Percentiles rank a stretch among this genome's conserved stretches.
These are phyloP conservation scores for Carcina quercana DNA, from an alignment of 2,888 invertebrate genomes.

Conservation along the genomic window DNA sequence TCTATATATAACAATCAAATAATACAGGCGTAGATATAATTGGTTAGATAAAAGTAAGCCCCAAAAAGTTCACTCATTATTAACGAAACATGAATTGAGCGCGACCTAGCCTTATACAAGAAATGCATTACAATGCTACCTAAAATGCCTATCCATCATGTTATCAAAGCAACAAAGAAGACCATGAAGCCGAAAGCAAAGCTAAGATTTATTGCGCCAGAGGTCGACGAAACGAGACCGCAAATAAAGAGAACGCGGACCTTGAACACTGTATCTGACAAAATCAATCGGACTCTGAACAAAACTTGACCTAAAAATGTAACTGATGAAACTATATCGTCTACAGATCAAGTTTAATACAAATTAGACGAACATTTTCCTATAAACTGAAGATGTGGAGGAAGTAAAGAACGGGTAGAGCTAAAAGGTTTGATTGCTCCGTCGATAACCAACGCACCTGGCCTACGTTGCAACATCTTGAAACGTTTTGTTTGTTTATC, in stretches of 20 bases:
- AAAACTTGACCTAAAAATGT: constrained; percentile 67
- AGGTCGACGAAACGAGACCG: constrained; percentile 69
- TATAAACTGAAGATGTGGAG: background rate
- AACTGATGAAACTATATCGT: constrained; percentile 11
- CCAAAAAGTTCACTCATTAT: background rate
- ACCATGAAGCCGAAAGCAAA: constrained; percentile 61
- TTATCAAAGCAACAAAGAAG: constrained; percentile 65
- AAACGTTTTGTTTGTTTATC: constrained; percentile 7
- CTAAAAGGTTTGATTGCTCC: background rate
- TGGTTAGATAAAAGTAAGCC: background rate
- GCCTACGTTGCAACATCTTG: constrained; percentile 3
- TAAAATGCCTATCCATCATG: constrained; percentile 60
- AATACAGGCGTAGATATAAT: background rate
- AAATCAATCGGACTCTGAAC: constrained; percentile 68
- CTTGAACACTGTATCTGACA: constrained; percentile 71
- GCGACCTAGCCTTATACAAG: constrained; percentile 44
- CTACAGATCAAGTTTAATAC: constrained; percentile 3
- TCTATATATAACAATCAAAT: constrained; percentile 1
- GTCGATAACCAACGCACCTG: background rate
- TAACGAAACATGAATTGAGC: constrained; percentile 10
- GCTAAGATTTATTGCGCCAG: constrained; percentile 66
- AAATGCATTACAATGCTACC: constrained; percentile 49
- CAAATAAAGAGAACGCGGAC: constrained; percentile 72
- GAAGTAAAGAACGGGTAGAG: background rate
- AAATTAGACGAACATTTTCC: background rate